Evolutionary conservation across 2,113 vertebrate genomes (phyloP), one percentile per base, ranked within the genome.

Genomic region (Eonycteris spelaea): DNA sequence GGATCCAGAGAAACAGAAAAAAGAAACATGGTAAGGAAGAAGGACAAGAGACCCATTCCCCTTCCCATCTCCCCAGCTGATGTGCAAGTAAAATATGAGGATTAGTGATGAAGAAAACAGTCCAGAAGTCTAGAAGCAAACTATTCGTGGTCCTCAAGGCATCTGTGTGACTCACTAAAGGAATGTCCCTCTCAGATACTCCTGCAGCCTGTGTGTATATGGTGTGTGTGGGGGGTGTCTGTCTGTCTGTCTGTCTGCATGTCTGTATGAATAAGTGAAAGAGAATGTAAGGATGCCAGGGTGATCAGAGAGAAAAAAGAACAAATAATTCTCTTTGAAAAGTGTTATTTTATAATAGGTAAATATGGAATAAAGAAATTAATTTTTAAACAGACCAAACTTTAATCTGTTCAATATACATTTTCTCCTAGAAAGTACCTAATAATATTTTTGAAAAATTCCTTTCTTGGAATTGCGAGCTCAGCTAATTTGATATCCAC

Each of bases 371-470:
- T 48, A 88, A 90, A 92, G 28, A 87, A 38, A 84, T 53, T 51
- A n/a, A 38, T 19, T n/a, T 85, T 94, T 59, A 26, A 90, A 67
- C 11, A 85, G 4, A 63, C 14, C 7, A 65, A 75, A 87, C 35
- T 51, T 83, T 11, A 63, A 65, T 40, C 19, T 71, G 2, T 38
- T 88, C 45, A 74, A 0, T 35, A 33, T 10, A 73, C 3, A 33
- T 28, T 65, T 77, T 68, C 14, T 55, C 22, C 57, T 67, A 79
- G 24, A 73, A 24, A 48, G 5, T 1, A 78, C 10, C 45, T n/a
- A 82, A 90, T 94, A 79, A n/a, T 73, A 82, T 5, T 86, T 93
- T 38, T 43, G 48, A 78, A 91, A 90, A 89, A 53, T 19, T 33
- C 15, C 8, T 74, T 7, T 80, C 71, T 77, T 59, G 35, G 7